Percentiles rank a stretch among this genome's conserved stretches.
phyloP scores from a whole-genome alignment of 2,888 invertebrate species.

The Epicampocera succincta region DNA sequence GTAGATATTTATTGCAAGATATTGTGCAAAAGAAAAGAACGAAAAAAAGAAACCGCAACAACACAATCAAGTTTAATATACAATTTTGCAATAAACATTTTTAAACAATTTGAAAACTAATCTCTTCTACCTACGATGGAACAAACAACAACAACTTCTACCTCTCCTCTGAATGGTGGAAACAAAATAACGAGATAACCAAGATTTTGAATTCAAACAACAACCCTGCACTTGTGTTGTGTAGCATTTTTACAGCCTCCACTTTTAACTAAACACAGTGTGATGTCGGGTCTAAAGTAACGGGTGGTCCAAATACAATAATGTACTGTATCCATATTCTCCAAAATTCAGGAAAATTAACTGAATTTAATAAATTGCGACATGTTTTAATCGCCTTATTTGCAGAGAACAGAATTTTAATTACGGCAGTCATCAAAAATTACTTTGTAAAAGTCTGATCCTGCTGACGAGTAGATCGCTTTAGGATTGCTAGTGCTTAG shows the following conservation, averaged over 20 bases:
- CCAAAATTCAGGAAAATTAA: too few relatives aligned
- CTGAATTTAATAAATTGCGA: too few relatives aligned
- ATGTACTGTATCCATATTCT: too few relatives aligned
- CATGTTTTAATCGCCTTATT: too few relatives aligned
- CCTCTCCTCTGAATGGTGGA: too few relatives aligned
- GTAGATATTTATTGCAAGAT: slow-evolving; percentile 65
- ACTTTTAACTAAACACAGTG: slow-evolving; percentile 45
- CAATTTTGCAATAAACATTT: slow-evolving; percentile 61
- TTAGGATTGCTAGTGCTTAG: too few relatives aligned
- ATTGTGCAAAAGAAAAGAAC: slow-evolving; percentile 49
- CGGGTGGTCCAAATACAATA: too few relatives aligned
- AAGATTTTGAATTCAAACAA: slow-evolving; percentile 44
- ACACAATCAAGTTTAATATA: slow-evolving; percentile 37
- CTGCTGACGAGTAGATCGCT: too few relatives aligned
- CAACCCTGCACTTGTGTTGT: slow-evolving; percentile 21
- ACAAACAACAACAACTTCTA: slow-evolving; percentile 40
- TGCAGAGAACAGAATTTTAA: too few relatives aligned
- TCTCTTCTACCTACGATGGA: slow-evolving; percentile 56
- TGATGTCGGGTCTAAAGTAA: slow-evolving; percentile 10
- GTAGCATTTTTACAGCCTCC: slow-evolving; percentile 19
- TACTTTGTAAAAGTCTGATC: too few relatives aligned
- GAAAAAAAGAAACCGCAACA: slow-evolving; percentile 3
- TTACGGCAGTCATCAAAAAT: too few relatives aligned
- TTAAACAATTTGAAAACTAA: slow-evolving; percentile 36
- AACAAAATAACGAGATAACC: background rate